phyloP scores from a whole-genome alignment of 2,113 vertebrate genomes.

The Peromyscus californicus region DNA sequence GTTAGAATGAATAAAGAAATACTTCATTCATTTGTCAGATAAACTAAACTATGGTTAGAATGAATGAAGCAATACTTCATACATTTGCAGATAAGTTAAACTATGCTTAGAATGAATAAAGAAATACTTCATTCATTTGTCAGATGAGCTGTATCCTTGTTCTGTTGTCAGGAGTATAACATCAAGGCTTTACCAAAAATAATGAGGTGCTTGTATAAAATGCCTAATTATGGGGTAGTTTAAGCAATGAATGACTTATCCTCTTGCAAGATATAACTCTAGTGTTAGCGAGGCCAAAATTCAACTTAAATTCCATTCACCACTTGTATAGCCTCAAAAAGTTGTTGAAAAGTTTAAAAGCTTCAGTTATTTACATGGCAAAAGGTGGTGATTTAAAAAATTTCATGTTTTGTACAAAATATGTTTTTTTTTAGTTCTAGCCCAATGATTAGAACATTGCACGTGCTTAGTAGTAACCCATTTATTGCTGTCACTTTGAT shows the following conservation, averaged over 20 bases:
- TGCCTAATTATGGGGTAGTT: background rate
- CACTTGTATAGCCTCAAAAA: background rate
- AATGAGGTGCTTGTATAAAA: background rate
- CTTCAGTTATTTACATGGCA: background rate
- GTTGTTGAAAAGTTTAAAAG: background rate
- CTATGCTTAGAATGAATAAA: too few relatives aligned
- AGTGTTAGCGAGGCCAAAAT: background rate
- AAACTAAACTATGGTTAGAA: too few relatives aligned
- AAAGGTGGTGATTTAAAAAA: background rate
- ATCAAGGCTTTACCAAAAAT: background rate
- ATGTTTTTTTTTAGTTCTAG: background rate
- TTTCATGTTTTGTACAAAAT: background rate
- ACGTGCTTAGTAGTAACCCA: background rate
- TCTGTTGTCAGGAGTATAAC: background rate
- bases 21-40: too few relatives aligned
- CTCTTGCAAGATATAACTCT: background rate
- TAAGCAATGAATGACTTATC: background rate
- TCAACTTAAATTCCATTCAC: background rate
- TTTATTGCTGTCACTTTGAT: background rate
- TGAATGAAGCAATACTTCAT: too few relatives aligned
- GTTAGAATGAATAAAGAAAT: too few relatives aligned
- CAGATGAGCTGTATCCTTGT: background rate
- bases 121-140: too few relatives aligned
- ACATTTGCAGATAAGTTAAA: too few relatives aligned
- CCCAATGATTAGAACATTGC: background rate